Evolutionary conservation across 2,888 invertebrate genomes (phyloP).

Genomic region (Phortica okadai): DNA sequence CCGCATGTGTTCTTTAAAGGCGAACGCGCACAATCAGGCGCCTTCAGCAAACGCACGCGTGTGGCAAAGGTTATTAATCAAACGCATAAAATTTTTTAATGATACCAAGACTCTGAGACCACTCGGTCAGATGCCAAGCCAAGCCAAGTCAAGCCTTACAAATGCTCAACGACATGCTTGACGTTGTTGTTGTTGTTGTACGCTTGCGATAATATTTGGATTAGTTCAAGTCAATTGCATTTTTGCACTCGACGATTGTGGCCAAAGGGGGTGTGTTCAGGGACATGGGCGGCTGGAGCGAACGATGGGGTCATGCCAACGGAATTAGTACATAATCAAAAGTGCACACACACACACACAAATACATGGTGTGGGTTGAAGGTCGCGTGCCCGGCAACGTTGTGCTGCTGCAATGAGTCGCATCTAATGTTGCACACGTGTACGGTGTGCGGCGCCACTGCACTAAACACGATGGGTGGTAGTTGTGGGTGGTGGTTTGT

Average conservation of each 20-base stretch:
- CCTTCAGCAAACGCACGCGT: slow-evolving; percentile 37
- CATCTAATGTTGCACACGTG: slow-evolving; percentile 72
- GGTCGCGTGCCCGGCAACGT: slow-evolving; percentile 32
- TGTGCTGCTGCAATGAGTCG: slow-evolving; percentile 61
- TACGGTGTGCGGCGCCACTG: slow-evolving; percentile 46
- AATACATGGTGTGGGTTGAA: background rate
- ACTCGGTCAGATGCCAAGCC: no score
- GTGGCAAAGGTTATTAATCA: slow-evolving; percentile 62
- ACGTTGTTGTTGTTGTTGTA: slow-evolving; percentile 54
- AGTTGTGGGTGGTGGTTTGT: slow-evolving; percentile 33
- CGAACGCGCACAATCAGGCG: background rate
- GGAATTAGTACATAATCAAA: slow-evolving; percentile 46
- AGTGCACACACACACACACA: slow-evolving; percentile 40
- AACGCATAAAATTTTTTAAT: slow-evolving; percentile 64
- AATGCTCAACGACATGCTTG: no score
- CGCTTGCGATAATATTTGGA: slow-evolving; percentile 70
- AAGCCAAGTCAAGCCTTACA: no score
- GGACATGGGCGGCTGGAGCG: background rate
- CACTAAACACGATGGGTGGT: slow-evolving; percentile 48
- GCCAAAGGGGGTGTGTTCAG: slow-evolving; percentile 43
- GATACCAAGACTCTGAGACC: slow-evolving; percentile 43
- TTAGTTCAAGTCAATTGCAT: slow-evolving; percentile 74
- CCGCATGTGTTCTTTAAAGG: background rate
- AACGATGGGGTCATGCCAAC: slow-evolving; percentile 51
- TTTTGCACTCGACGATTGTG: slow-evolving; percentile 41